Percentiles rank a stretch among this genome's conserved stretches.
phyloP scores from a whole-genome alignment of 1,140 invertebrate genomes.

The Anoplophora glabripennis region DNA sequence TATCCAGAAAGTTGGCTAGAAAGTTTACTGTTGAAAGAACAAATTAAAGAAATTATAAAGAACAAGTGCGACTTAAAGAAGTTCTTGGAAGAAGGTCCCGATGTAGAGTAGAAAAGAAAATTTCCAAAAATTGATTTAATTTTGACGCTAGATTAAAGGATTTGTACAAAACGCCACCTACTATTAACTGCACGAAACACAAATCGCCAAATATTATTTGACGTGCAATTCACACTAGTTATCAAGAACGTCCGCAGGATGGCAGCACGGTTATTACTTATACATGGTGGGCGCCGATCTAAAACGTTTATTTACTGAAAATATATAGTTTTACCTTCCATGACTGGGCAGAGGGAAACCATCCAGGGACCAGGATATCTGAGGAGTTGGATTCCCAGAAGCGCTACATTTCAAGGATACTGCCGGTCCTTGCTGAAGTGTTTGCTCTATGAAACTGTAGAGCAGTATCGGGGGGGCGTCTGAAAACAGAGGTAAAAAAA shows the following conservation, averaged over 20 bases:
- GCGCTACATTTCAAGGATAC: constrained; percentile 84
- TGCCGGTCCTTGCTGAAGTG: constrained; percentile 76
- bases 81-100: no score
- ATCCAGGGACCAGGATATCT: constrained; percentile 78
- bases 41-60: no score
- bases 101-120: no score
- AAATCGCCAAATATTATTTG: not conserved
- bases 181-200: not conserved
- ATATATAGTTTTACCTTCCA: constrained; percentile 59
- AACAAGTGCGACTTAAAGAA: no score
- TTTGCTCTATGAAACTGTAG: constrained; percentile 81
- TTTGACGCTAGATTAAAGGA: no score
- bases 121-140: no score
- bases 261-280: no score
- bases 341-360: constrained; percentile 72
- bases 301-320: not conserved
- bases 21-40: no score
- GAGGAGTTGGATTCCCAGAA: constrained; percentile 80
- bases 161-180: no score
- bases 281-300: no score
- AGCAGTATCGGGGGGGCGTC: constrained; percentile 79
- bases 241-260: not conserved
- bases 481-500: constrained; percentile 47
- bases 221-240: not conserved
- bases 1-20: no score